Conservation (phyloP, 2,113 vertebrate genomes). For the Hystrix brachyura region DNA sequence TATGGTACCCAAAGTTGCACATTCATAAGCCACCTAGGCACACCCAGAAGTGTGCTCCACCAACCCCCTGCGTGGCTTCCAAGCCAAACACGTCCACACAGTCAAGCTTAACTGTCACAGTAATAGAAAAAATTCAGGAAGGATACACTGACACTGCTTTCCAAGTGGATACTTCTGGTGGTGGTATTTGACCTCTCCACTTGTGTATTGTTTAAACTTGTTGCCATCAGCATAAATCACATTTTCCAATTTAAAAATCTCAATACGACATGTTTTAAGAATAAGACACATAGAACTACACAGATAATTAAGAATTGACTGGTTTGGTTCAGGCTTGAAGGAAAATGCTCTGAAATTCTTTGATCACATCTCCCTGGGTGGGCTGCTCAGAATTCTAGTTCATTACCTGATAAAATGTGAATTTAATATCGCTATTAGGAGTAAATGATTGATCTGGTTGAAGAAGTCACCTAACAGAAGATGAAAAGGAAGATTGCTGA, state of each 20-base stretch:
- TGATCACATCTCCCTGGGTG: slow-evolving; percentile 48
- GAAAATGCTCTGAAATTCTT: neutral
- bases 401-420: slow-evolving; percentile 66
- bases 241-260: neutral
- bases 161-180: neutral
- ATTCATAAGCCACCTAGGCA: neutral
- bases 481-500: slow-evolving; percentile 60
- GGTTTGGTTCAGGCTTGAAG: neutral
- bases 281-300: neutral
- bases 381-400: slow-evolving; percentile 42
- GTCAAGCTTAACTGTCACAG: neutral
- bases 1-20: neutral
- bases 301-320: neutral
- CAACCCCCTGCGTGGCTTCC: neutral
- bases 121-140: neutral
- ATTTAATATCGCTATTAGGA: slow-evolving; percentile 68
- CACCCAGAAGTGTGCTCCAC: neutral
- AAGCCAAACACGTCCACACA: neutral
- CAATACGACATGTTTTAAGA: neutral
- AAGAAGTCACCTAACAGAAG: slow-evolving; percentile 13
- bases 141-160: neutral
- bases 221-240: neutral
- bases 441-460: slow-evolving; percentile 36
- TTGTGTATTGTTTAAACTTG: neutral
- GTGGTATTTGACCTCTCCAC: neutral